phyloP scores from a whole-genome alignment of 2,888 invertebrate genomes.

The Oxystoma pomonae region DNA sequence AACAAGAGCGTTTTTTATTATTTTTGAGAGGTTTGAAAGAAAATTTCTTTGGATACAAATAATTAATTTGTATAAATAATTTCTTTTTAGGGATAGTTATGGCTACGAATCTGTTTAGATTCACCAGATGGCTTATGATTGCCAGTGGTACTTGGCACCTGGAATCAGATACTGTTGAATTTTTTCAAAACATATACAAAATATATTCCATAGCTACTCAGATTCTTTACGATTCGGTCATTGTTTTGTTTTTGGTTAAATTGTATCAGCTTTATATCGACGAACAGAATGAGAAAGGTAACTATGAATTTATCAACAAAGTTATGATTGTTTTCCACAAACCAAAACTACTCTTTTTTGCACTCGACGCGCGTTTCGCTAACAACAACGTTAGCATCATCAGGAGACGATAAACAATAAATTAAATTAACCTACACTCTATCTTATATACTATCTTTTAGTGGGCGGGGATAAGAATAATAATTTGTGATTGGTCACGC shows the following conservation, averaged over 20 bases:
- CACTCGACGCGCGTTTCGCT: too few relatives aligned
- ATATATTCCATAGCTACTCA: neutral
- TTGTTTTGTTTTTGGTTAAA: neutral
- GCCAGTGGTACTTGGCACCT: neutral
- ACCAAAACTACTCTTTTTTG: too few relatives aligned
- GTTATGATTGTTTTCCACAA: neutral
- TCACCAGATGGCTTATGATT: constrained; percentile 1
- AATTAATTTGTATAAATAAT: too few relatives aligned
- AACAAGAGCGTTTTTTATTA: too few relatives aligned
- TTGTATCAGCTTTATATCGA: neutral
- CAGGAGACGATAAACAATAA: too few relatives aligned
- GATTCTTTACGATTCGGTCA: neutral
- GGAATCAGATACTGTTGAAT: neutral
- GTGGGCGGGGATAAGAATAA: too few relatives aligned
- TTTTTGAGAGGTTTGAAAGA: too few relatives aligned
- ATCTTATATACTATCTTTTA: too few relatives aligned
- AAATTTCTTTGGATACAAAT: too few relatives aligned
- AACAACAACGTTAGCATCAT: too few relatives aligned
- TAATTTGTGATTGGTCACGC: too few relatives aligned
- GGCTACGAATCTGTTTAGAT: neutral
- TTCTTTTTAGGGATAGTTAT: neutral
- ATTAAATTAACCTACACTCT: too few relatives aligned
- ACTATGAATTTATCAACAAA: neutral
- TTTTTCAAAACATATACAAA: neutral
- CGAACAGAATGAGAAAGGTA: neutral